Conservation (phyloP, 2,888 invertebrate species). For the Leptogaster cylindrica region DNA sequence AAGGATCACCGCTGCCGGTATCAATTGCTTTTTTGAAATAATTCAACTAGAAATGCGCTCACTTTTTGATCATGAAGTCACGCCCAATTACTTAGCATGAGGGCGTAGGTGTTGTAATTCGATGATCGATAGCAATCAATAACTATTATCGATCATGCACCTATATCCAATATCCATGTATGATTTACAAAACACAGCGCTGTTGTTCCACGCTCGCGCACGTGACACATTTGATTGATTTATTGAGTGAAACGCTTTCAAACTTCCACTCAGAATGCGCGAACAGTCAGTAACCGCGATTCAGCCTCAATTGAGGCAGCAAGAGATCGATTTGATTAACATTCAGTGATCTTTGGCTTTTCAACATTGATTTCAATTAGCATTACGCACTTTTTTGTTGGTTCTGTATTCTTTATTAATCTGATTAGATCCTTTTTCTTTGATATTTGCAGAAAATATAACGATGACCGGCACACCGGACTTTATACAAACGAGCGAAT, state of each 20-base stretch:
- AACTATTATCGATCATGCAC: constrained; percentile 28
- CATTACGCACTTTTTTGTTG: not conserved
- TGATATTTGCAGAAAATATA: constrained; percentile 60
- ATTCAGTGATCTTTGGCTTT: constrained; percentile 9
- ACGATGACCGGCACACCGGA: constrained; percentile 62
- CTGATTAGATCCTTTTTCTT: not conserved
- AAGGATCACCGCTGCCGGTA: no score
- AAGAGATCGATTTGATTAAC: not conserved
- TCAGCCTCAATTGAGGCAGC: not conserved
- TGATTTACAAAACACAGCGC: constrained; percentile 25
- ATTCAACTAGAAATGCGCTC: not conserved
- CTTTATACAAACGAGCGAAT: constrained; percentile 56
- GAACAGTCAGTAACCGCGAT: not conserved
- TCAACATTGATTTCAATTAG: not conserved
- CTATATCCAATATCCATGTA: constrained; percentile 35
- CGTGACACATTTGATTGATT: constrained; percentile 41
- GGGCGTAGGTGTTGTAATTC: constrained; percentile 21
- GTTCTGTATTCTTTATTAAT: not conserved
- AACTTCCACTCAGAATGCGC: not conserved
- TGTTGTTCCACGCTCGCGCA: constrained; percentile 25
- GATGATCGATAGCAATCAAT: constrained; percentile 35
- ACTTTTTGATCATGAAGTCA: constrained; percentile 19
- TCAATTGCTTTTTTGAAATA: constrained; percentile 25
- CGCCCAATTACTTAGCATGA: constrained; percentile 15
- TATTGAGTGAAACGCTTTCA: constrained; percentile 31